A percentile compares a stretch with the other conserved stretches of the same genome.
phyloP scores from a whole-genome alignment of 2,797 vertebrate species.

The Pagetopsis macropterus region DNA sequence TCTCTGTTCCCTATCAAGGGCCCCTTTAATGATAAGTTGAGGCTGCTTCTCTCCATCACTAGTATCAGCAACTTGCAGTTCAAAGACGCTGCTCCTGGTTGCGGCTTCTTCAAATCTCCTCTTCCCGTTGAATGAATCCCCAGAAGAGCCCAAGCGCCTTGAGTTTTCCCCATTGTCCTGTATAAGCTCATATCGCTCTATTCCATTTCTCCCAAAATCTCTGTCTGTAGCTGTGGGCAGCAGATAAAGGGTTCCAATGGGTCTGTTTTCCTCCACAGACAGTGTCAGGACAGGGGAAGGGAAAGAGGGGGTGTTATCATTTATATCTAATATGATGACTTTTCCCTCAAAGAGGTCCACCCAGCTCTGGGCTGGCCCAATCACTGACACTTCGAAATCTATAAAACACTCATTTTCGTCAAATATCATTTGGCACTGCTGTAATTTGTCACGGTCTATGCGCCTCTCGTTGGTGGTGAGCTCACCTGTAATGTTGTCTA shows the following conservation, averaged over 20 bases:
- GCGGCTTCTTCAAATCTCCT: constrained; percentile 85
- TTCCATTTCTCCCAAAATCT: constrained; percentile 97
- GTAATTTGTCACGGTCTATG: constrained; percentile 97
- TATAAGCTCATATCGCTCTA: constrained; percentile 96
- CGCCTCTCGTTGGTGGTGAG: constrained; percentile 95
- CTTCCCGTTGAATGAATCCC: constrained; percentile 83
- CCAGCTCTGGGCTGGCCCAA: constrained; percentile 99
- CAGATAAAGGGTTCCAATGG: constrained; percentile 96
- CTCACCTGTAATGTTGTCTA: constrained; percentile 98
- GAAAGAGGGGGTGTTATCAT: constrained; percentile 98
- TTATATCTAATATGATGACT: constrained; percentile 97
- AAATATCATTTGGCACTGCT: constrained; percentile 99
- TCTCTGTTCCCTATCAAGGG: constrained; percentile 94
- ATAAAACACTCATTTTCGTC: constrained; percentile 98
- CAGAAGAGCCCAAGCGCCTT: constrained; percentile 79
- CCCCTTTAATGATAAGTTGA: constrained; percentile 97
- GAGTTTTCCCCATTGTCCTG: constrained; percentile 90
- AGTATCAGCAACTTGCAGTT: constrained; percentile 97
- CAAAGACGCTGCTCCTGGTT: constrained; percentile 92
- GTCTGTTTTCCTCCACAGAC: constrained; percentile 98
- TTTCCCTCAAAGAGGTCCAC: constrained; percentile 97
- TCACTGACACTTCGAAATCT: constrained; percentile 98
- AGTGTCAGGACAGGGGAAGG: constrained; percentile 96
- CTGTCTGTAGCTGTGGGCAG: constrained; percentile 97
- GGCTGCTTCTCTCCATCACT: constrained; percentile 98